Evolutionary conservation across 2,888 invertebrate genomes (phyloP), one percentile per base, ranked within the genome.

Genomic region (Drosophila rellima): DNA sequence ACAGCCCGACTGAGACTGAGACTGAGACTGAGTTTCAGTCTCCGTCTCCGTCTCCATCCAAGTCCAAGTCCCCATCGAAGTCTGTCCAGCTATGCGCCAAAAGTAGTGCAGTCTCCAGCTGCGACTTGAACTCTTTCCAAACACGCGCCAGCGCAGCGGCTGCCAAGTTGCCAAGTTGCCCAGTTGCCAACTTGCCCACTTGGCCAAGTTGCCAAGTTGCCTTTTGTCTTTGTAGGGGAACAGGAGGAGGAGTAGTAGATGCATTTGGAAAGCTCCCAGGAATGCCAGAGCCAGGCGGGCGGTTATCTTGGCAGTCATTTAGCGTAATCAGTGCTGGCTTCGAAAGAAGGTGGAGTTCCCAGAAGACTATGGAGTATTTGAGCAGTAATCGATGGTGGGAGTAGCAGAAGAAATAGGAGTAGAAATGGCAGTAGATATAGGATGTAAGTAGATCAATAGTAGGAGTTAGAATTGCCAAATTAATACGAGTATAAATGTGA

Each of bases 31-130:
- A 44, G 66, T 13, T 39, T 40, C 11, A 40, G 35, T 51, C 18
- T 7, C 57, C 61, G 48, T 61, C 55, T 20, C 18, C n/a, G 15
- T 62, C 26, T 20, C 31, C 10, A 33, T 59, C 55, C n/a, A 51
- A 59, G 20, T 33, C 17, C 26, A 26, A 37, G 40, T 51, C 57
- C 44, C 33, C 40, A 17, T 45, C 56, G 60, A 52, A 29, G 40
- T 33, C 65, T 83, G 86, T 80, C 81, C 84, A 79, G 87, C 77
- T 86, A 81, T 84, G 84, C 82, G 80, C 79, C 84, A 81, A 86
- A 84, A 86, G 84, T 84, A 84, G 87, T 84, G 83, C 87, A 84
- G 84, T 84, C 86, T 84, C 83, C 83, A 81, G 83, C 83, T 84
- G 83, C 67, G 83, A 86, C 64, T 82, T 87, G 87, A 84, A 87